Conservation (phyloP, 53 echinoderm and acorn worm genomes). For the Actinopyga echinites region DNA sequence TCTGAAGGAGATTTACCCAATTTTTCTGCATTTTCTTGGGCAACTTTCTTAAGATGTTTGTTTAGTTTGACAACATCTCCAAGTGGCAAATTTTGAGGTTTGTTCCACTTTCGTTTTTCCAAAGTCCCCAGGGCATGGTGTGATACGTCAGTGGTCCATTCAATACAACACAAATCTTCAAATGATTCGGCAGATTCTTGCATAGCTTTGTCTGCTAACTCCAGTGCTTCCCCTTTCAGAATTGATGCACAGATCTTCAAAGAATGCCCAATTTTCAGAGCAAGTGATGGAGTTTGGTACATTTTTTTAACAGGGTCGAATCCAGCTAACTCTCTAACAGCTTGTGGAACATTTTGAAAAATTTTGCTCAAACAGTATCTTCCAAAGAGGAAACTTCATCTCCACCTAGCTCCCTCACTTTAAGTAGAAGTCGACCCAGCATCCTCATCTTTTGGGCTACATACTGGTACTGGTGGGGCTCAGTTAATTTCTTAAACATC, state of each 20-base stretch:
- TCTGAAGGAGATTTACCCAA: background rate
- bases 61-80: slow-evolving; percentile 13
- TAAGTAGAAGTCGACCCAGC: slow-evolving; percentile 39
- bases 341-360: slow-evolving; percentile 55
- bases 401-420: background rate
- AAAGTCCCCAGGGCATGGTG: slow-evolving; percentile 32
- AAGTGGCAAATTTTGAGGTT: slow-evolving; percentile 29
- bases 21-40: background rate
- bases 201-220: background rate
- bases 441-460: slow-evolving; percentile 69
- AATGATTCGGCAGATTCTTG: slow-evolving; percentile 8
- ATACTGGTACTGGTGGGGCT: slow-evolving; percentile 39
- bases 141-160: slow-evolving; percentile 40
- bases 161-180: slow-evolving; percentile 39
- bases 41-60: slow-evolving; percentile 4
- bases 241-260: slow-evolving; percentile 49
- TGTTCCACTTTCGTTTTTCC: slow-evolving; percentile 40
- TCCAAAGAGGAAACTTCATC: slow-evolving; percentile 20
- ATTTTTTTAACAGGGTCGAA: slow-evolving; percentile 24
- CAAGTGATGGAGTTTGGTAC: slow-evolving; percentile 52
- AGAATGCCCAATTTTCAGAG: slow-evolving; percentile 54
- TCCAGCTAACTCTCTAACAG: slow-evolving; percentile 54
- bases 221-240: slow-evolving; percentile 41
- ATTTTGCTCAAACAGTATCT: slow-evolving; percentile 52
- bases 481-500: slow-evolving; percentile 5